Base-by-base conservation (phyloP, 2,113 vertebrate genomes). In the Syngnathus floridae region DNA sequence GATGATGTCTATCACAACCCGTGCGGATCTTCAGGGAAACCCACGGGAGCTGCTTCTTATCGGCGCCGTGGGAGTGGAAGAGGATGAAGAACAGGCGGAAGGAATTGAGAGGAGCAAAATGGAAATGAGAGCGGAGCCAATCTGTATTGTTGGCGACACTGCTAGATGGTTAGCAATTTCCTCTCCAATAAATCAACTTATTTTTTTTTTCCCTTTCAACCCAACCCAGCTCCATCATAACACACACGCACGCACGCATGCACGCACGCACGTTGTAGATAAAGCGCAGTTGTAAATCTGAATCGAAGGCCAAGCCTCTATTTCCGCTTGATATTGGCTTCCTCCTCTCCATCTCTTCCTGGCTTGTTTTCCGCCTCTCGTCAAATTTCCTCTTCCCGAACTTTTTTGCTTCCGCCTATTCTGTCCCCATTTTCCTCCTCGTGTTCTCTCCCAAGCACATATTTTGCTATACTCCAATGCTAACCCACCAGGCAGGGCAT, bases 131-230 rank as follows among this genome's bases (percentile, higher is more conserved):
- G 64, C 59, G 31, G 35, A 66, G 70, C 40, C 80, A 85, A 86
- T 87, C 84, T 86, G 82, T 88, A 84, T 79, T 49, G 81, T 85
- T 80, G 80, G 75, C 86, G 85, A 88, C 84, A 85, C 84, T 80
- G 80, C 71, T 75, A 79, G 85, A 89, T 87, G 84, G 86, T 86
- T 84, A 81, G 85, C 84, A 89, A 89, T 89, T 87, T 89, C 87
- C 86, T 86, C 73, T 80, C 76, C 86, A 86, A 89, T 89, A 86
- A 88, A 88, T 88, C 86, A 88, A 78, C 79, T 79, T 72, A 66
- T 85, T 75, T 79, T 75, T 84, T 54, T 22, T 54, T 22, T n/a
- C 7, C n/a, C 26, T 22, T 17, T 38, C 19, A 10, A 37, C 37
- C 38, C 12, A 21, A 19, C 75, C 80, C 70, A 12, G 72, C 68